These are phyloP conservation scores for Zaprionus vittiger DNA, from an alignment of 1,140 invertebrate genomes.

Conservation along the genomic window DNA sequence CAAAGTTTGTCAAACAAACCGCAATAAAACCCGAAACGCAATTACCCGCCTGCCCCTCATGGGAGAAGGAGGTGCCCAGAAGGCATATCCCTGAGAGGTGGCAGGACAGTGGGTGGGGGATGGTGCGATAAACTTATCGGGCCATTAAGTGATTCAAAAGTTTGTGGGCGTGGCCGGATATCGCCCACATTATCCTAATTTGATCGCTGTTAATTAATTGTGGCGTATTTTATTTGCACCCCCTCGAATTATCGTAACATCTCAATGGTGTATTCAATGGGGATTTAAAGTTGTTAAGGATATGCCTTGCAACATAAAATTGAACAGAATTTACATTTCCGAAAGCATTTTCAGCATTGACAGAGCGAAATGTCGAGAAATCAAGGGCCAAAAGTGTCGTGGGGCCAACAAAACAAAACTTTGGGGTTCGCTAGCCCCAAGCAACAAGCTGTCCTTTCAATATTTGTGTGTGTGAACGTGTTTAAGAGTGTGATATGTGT, in stretches of 20 bases:
- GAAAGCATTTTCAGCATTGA: slow-evolving; percentile 24
- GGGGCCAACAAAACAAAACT: slow-evolving; percentile 18
- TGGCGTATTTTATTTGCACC: slow-evolving; percentile 14
- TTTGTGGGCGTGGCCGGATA: slow-evolving; percentile 36
- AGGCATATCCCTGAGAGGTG: no score
- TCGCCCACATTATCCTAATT: slow-evolving; percentile 39
- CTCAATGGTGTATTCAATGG: slow-evolving; percentile 16
- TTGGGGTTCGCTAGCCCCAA: slow-evolving; percentile 22
- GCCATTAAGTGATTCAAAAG: slow-evolving; percentile 73
- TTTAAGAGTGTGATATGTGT: not conserved
- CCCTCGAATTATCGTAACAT: not conserved
- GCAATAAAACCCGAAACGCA: slow-evolving; percentile 65
- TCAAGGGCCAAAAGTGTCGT: slow-evolving; percentile 37
- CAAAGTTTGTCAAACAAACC: slow-evolving; percentile 56
- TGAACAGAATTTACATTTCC: slow-evolving; percentile 47
- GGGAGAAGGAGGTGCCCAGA: no score
- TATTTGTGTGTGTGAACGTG: not conserved
- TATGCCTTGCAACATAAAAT: slow-evolving; percentile 21
- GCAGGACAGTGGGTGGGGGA: not conserved
- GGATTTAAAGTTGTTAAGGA: not conserved
- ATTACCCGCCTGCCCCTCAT: slow-evolving; percentile 10
- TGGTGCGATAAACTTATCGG: slow-evolving; percentile 47
- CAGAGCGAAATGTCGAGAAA: slow-evolving; percentile 25
- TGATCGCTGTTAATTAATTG: slow-evolving; percentile 47
- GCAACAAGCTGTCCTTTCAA: not conserved